Conservation (phyloP, 2,888 invertebrate genomes). For the Hypselothyrea guttata region DNA sequence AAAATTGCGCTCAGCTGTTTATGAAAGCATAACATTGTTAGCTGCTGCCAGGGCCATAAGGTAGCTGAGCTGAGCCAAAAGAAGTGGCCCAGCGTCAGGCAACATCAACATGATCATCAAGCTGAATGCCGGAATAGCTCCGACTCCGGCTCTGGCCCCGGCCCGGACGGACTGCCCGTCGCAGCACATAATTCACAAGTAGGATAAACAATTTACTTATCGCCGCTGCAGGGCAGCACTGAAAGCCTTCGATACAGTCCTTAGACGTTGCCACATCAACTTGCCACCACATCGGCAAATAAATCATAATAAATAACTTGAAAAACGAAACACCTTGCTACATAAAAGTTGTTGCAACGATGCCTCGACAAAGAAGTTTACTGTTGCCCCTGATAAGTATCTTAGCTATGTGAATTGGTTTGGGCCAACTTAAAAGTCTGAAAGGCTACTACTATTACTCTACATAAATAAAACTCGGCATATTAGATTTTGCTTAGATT, state of each 20-base stretch:
- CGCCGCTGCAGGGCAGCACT: conserved; percentile 58
- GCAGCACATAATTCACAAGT: conserved; percentile 74
- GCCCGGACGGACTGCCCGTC: no score
- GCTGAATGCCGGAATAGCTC: conserved; percentile 46
- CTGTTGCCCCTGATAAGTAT: conserved; percentile 15
- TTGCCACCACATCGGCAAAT: conserved; percentile 75
- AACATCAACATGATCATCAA: conserved; percentile 75
- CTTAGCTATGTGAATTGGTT: neutral
- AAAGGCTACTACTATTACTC: no score
- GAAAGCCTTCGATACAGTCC: conserved; percentile 32
- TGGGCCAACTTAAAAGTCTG: no score
- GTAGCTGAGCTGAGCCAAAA: conserved; percentile 6
- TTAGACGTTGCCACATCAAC: conserved; percentile 55
- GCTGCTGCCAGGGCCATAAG: conserved; percentile 63
- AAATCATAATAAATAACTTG: conserved; percentile 80
- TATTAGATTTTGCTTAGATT: no score
- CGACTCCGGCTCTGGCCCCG: no score
- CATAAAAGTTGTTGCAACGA: conserved; percentile 72
- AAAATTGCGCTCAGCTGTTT: conserved; percentile 77
- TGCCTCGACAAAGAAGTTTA: conserved; percentile 45
- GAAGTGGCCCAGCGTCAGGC: conserved; percentile 1
- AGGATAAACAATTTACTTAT: conserved; percentile 78
- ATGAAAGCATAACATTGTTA: conserved; percentile 77
- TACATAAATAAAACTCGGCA: no score
- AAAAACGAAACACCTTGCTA: conserved; percentile 77